phyloP scores from a whole-genome alignment of 2,113 vertebrate genomes.

The Zosterops pallidus region DNA sequence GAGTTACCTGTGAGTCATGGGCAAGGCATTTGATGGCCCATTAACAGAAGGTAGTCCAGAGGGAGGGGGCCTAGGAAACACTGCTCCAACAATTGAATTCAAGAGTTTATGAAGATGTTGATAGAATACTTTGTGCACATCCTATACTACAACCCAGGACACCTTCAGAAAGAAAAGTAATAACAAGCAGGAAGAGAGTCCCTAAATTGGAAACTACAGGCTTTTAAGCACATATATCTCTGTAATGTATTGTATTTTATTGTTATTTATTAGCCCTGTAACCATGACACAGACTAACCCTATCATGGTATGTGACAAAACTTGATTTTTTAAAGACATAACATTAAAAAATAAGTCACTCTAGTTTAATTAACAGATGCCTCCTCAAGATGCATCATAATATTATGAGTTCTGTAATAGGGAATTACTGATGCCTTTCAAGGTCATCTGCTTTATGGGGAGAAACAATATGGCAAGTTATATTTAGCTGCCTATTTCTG shows the following conservation, averaged over 20 bases:
- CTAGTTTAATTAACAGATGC: background rate
- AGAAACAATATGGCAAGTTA: background rate
- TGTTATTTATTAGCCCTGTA: background rate
- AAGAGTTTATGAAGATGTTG: too few relatives aligned
- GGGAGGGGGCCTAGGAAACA: too few relatives aligned
- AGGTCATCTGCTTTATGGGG: background rate
- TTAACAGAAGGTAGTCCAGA: too few relatives aligned
- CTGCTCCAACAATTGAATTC: too few relatives aligned
- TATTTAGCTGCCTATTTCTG: background rate
- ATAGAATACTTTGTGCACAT: too few relatives aligned
- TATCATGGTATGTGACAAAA: background rate
- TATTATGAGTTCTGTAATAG: background rate
- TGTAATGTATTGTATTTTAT: background rate
- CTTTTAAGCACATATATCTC: background rate
- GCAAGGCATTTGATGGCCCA: too few relatives aligned
- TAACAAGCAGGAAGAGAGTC: background rate
- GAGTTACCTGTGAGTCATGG: too few relatives aligned
- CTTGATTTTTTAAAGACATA: background rate
- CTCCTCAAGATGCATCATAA: background rate
- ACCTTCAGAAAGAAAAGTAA: background rate
- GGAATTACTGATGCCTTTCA: background rate
- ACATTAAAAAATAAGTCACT: background rate
- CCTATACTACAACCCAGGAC: too few relatives aligned
- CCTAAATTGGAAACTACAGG: background rate
- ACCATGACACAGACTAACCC: background rate